Evolutionary conservation across 2,113 vertebrate genomes (phyloP), one percentile per base, ranked within the genome.

Genomic region (Equus quagga): DNA sequence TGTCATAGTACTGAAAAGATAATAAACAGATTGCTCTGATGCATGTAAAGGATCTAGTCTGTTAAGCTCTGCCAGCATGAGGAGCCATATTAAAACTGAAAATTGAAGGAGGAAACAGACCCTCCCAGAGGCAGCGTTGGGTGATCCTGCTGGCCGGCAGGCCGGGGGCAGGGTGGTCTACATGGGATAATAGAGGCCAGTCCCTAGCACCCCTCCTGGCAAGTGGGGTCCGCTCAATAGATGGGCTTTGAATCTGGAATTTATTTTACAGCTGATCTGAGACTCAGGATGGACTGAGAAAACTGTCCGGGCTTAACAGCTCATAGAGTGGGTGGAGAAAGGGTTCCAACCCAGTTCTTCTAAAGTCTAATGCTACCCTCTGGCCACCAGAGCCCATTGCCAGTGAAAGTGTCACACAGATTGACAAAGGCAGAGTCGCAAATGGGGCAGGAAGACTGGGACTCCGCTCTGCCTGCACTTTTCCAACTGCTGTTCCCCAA

Each of bases 151-250:
- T 49, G 79, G 8, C 17, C 11, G 0, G 24, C 4, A 26, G 31
- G 41, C 69, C 62, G 6, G 2, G 0, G 18, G 23, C 18, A 81
- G 17, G 24, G 26, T 7, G 19, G 10, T 3, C 21, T 24, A 4
- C 2, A 0, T 46, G 31, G 5, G 3, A 19, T 28, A 6, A 23
- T 4, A 33, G 1, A 24, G 0, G 15, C 5, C 31, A 2, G 21
- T 54, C 21, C 46, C 28, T 9, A 33, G 44, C 41, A 60, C 17
- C 4, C 7, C 51, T 83, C 56, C 46, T 76, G n/a, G 46, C 13
- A 17, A 0, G 0, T 24, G 72, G 73, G 36, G 4, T 12, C 15
- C 44, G 8, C 33, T 85, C 0, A 1, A 11, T 26, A 49, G 67
- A 28, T 28, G 28, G 15, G 12, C 10, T 28, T 72, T 41, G 3